Evolutionary conservation across 1,140 invertebrate genomes (phyloP).

Genomic region (Anastrepha obliqua): DNA sequence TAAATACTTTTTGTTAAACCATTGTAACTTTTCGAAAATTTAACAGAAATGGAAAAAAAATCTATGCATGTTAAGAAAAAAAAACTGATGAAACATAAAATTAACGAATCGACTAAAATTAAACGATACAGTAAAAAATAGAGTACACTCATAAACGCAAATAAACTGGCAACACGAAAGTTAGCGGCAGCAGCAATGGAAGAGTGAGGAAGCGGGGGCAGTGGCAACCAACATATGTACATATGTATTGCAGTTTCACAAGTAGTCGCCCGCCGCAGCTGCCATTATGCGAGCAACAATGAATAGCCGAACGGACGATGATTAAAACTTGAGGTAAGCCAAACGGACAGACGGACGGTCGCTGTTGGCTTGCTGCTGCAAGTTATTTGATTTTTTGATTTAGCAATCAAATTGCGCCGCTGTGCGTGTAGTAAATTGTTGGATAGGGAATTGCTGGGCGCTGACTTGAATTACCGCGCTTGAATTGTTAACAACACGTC

Average conservation of each 20-base stretch:
- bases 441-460: slow-evolving; percentile 36
- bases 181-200: background rate
- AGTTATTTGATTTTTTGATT: slow-evolving; percentile 49
- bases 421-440: slow-evolving; percentile 47
- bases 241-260: background rate
- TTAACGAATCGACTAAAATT: background rate
- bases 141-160: background rate
- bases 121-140: background rate
- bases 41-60: background rate
- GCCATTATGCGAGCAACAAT: background rate
- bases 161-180: slow-evolving; percentile 31
- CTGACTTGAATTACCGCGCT: background rate
- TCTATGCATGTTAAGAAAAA: background rate
- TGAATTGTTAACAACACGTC: slow-evolving; percentile 24
- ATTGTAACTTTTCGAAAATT: slow-evolving; percentile 35
- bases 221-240: background rate
- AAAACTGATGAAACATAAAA: background rate
- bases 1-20: slow-evolving; percentile 21
- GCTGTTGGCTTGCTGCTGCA: background rate
- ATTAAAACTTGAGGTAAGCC: no score
- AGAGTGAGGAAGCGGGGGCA: background rate
- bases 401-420: slow-evolving; percentile 31
- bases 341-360: background rate
- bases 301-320: no score
- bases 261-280: background rate